Conservation (phyloP, 23 tunicate genomes). For the Phallusia fumigata region DNA sequence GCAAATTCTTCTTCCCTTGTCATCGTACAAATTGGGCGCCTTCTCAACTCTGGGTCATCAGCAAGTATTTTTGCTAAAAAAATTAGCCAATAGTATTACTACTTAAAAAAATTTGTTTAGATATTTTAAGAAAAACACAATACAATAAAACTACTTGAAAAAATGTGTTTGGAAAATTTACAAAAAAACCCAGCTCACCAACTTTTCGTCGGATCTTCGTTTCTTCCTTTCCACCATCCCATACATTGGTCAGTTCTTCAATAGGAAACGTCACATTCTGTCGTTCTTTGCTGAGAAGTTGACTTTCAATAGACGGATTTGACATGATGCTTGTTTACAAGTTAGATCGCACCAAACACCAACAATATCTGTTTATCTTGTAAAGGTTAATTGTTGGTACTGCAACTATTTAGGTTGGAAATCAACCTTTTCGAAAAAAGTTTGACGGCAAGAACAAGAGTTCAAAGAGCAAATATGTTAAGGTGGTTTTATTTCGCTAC, state of each 20-base stretch:
- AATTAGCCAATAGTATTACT: too few species aligned
- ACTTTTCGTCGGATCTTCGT: slow-evolving; percentile 46
- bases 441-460: too few species aligned
- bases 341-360: too few species aligned
- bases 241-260: slow-evolving; percentile 75
- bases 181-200: slow-evolving; percentile 36
- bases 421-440: too few species aligned
- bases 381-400: too few species aligned
- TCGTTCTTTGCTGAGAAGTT: slow-evolving; percentile 33
- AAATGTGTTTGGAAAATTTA: too few species aligned
- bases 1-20: slow-evolving; percentile 60
- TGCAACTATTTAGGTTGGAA: too few species aligned
- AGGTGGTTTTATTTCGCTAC: too few species aligned
- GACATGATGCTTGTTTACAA: neutral
- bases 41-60: neutral
- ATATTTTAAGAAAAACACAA: neutral
- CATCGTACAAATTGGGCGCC: slow-evolving; percentile 21
- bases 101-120: too few species aligned
- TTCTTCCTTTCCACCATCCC: slow-evolving; percentile 58
- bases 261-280: slow-evolving; percentile 39
- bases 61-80: neutral
- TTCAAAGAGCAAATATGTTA: too few species aligned
- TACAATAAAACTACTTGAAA: too few species aligned
- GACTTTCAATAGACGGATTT: neutral
- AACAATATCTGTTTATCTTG: too few species aligned